phyloP scores from a whole-genome alignment of 2,113 vertebrate genomes.

The Paramisgurnus dabryanus region DNA sequence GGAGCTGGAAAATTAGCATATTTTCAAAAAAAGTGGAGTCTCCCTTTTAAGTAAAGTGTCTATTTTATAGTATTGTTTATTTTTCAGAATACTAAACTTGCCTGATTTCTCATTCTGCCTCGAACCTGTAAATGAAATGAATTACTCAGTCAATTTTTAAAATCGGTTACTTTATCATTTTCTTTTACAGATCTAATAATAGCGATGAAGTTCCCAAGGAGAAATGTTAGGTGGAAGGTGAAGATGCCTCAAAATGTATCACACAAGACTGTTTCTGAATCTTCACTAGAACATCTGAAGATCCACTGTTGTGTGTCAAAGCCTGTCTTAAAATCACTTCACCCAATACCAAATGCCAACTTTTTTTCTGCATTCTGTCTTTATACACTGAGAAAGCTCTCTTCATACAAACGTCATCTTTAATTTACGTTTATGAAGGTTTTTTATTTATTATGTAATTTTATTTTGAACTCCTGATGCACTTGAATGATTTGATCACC shows the following conservation, averaged over 20 bases:
- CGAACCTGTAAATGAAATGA: too few relatives aligned
- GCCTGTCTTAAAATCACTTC: neutral
- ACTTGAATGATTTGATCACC: too few relatives aligned
- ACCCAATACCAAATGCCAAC: neutral
- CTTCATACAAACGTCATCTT: neutral
- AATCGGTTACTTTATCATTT: neutral
- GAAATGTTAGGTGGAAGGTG: neutral
- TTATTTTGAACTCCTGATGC: too few relatives aligned
- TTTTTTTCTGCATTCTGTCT: neutral
- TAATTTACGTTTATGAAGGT: constrained; percentile 11
- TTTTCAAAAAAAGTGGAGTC: too few relatives aligned
- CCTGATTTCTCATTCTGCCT: too few relatives aligned
- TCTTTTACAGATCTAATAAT: neutral
- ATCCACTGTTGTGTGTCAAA: neutral
- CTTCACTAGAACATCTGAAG: neutral
- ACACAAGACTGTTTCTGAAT: neutral
- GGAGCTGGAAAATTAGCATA: too few relatives aligned
- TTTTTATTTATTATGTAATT: neutral
- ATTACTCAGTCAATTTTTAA: neutral
- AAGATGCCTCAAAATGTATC: neutral
- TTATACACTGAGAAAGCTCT: neutral
- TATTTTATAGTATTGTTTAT: neutral
- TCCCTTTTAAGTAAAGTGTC: neutral
- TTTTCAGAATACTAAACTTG: too few relatives aligned
- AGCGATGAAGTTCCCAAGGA: neutral